Base-by-base conservation (phyloP, 2,888 invertebrate species). In the Drosophila histrio region DNA sequence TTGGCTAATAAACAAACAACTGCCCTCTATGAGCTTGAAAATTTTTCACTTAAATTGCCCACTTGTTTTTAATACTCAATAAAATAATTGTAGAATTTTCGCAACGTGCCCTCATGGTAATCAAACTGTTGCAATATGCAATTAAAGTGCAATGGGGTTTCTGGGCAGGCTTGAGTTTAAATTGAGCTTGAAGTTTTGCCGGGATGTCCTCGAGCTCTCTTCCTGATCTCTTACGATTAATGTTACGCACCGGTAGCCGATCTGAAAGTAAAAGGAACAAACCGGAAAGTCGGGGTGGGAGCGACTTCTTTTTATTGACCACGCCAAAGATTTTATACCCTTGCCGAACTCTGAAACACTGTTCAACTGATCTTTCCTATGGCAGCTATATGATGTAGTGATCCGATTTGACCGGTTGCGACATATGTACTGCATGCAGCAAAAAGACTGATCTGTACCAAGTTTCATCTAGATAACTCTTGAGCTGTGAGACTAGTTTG, bases 61-160 rank as follows among this genome's bases (percentile, higher is more conserved):
- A 15, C n/a, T 41, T 41, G 58, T 41, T 30, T 41, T 36, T 26
- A 24, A 36, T 56, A 46, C 17, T 59, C 24, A 39, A 28, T n/a
- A n/a, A n/a, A n/a, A n/a, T n/a, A n/a, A 21, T 44, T 49, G 43
- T 17, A 57, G 53, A 79, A 77, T 43, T 79, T 85, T 83, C 77
- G 19, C 52, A 72, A 72, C 11, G 13, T 17, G 59, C 67, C 47
- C 52, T 47, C 34, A 38, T 24, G 26, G 41, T 24, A 11, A 28
- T 2, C 13, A 39, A 49, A 38, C 15, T 26, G 3, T 38, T 44
- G 22, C 22, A 38, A 39, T 28, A 11, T 2, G 6, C 38, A n/a
- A 8, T n/a, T 2, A 41, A 19, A 17, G 38, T n/a, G 19, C 8
- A n/a, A n/a, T 19, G 19, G 19, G 9, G 11, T 26, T 11, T 39